Base-by-base conservation (phyloP, 2,888 invertebrate genomes). In the Neoitamus cyanurus region DNA sequence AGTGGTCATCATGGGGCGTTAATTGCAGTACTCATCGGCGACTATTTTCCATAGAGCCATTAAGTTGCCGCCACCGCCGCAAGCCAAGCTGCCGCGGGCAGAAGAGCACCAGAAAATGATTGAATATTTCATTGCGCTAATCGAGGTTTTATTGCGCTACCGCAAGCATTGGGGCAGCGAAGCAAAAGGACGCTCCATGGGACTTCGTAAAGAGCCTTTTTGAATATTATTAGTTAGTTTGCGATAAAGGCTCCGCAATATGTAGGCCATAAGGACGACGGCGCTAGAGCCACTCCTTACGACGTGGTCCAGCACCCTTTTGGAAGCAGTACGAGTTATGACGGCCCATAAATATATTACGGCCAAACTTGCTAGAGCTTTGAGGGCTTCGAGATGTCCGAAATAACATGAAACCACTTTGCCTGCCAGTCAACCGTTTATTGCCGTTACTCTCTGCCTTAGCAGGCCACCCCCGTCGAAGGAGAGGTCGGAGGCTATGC, bases 351-450 rank as follows among this genome's bases (percentile, higher is more conserved):
- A 80, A 80, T 80, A 80, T 58, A 80, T 80, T 80, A 80, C 31
- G 48, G 15, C 13, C 46, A 15, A 80, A 31, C 58, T 34, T 58
- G 20, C 7, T 9, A 9, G 58, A 37, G 80, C 58, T 80, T 36
- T 7, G 20, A 36, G 80, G 80, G 48, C 58, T 80, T 80, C 68
- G n/a, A 58, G 20, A 80, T 68, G 68, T 58, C 80, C 58, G 58
- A 80, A 80, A 80, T 68, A 68, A 80, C 80, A 80, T 3, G 80
- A 80, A 80, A 80, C 68, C 80, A 68, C 80, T 58, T 80, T 68
- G 80, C 58, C 36, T 48, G 80, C 48, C 68, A 58, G 34, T 80
- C 68, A 68, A 11, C 25, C 58, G 15, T 48, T 48, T 68, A 68
- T 58, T 48, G 58, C 80, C 58, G 34, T 58, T 80, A 68, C 46